phyloP scores from a whole-genome alignment of 2,113 vertebrate genomes.

The Actinemys pallida region DNA sequence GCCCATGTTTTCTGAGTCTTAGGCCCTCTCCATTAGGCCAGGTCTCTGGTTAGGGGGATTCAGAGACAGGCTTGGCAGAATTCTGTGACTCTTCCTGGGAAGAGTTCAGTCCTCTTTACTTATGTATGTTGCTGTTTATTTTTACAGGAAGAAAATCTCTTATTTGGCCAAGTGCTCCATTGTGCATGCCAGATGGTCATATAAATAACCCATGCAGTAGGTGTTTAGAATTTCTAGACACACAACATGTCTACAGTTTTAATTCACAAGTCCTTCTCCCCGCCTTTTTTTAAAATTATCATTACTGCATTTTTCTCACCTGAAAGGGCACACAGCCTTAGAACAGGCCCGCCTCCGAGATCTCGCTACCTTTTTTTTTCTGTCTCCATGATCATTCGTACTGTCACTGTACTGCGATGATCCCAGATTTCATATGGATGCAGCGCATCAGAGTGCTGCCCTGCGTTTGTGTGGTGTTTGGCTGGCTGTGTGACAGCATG shows the following conservation, averaged over 20 bases:
- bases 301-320: neutral
- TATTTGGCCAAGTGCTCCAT: neutral
- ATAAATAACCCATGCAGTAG: neutral
- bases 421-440: neutral
- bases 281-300: too few relatives aligned
- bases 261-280: neutral
- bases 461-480: neutral
- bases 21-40: neutral
- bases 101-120: too few relatives aligned
- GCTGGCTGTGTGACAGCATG: neutral
- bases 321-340: neutral
- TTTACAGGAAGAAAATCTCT: too few relatives aligned
- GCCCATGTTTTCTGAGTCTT: too few relatives aligned
- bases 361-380: neutral
- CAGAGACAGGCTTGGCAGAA: too few relatives aligned
- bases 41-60: neutral
- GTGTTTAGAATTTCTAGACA: neutral
- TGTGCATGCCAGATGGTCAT: neutral
- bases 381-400: neutral
- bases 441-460: neutral
- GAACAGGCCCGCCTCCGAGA: neutral
- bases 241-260: neutral
- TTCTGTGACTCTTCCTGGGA: too few relatives aligned
- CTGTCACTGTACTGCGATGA: neutral
- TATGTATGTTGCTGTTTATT: too few relatives aligned